Base-by-base conservation (phyloP, 2,113 vertebrate species). In the Nothoprocta pentlandii region DNA sequence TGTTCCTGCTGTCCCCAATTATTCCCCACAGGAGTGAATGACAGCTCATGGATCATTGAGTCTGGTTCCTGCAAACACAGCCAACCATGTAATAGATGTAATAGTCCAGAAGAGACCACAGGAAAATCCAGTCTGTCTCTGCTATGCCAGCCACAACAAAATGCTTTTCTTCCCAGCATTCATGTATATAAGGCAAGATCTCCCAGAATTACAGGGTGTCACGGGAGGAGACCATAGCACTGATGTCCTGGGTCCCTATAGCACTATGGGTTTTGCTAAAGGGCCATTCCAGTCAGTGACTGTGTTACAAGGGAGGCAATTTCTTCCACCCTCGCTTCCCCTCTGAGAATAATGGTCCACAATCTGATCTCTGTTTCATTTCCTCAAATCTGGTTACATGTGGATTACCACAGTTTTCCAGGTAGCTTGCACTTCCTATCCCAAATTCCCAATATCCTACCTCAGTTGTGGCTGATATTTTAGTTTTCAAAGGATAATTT, bases 11-110 rank as follows among this genome's bases (percentile, higher is more conserved):
- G 47, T 84, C 74, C 83, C 53, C 1, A 86, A 11, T 93, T 95
- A 84, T 92, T 94, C 92, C 94, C 91, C 83, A 76, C 54, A 79
- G 92, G 91, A 90, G 39, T 16, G 34, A 53, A 94, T 91, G 80
- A 34, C 80, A 75, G 62, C 81, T 93, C 77, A 92, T 79, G 95
- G 86, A 87, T 89, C 83, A 78, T 79, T 92, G 84, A 95, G 66
- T 58, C 66, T 39, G 32, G 12, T 81, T 87, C 73, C 74, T 87
- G 86, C 89, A 92, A 90, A 93, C 69, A 89, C 83, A 90, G 70
- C 77, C 89, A 95, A 53, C 56, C 84, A 73, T 84, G 68, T 90
- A 94, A 87, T 93, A 81, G 73, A 92, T 26, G 62, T 90, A 94
- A 90, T 79, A 94, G 91, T 71, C 83, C 62, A 87, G 85, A 93